Percentiles rank a stretch among this genome's conserved stretches.
Conservation (phyloP, 2,113 vertebrate genomes). For the Synodontis membranacea region DNA sequence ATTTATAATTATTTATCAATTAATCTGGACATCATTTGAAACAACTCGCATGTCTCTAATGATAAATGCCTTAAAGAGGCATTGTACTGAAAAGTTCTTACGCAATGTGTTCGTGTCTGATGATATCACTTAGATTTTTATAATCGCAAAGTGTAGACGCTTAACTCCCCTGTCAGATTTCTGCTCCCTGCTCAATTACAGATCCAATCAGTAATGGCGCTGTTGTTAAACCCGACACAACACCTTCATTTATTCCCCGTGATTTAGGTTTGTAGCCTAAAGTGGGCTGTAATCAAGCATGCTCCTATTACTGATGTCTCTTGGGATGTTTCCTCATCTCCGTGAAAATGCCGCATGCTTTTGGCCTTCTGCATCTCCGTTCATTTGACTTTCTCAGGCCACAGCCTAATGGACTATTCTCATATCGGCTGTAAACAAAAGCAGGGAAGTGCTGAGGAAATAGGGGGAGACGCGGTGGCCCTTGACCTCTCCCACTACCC, state of each 20-base stretch:
- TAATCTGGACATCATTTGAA: not conserved
- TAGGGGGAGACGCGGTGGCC: constrained; percentile 29
- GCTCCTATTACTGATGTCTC: constrained; percentile 30
- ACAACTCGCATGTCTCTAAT: not conserved
- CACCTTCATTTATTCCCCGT: constrained; percentile 60
- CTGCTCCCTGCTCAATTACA: constrained; percentile 65
- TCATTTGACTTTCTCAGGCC: constrained; percentile 38
- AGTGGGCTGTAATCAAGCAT: constrained; percentile 46
- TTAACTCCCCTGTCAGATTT: constrained; percentile 63
- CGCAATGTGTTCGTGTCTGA: constrained; percentile 52
- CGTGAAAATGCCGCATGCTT: constrained; percentile 22
- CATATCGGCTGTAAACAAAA: constrained; percentile 58
- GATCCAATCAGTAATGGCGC: constrained; percentile 65
- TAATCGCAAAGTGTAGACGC: constrained; percentile 40
- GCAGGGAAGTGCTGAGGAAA: constrained; percentile 45
- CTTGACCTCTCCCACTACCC: constrained; percentile 33
- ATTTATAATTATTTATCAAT: too few species aligned
- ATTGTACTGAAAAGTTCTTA: constrained; percentile 18
- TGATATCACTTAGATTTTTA: constrained; percentile 37
- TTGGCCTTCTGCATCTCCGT: constrained; percentile 12
- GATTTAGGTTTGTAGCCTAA: constrained; percentile 50
- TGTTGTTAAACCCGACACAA: constrained; percentile 48
- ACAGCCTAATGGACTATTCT: constrained; percentile 33
- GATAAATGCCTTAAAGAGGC: not conserved
- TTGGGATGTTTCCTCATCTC: constrained; percentile 28